Evolutionary conservation across 2,888 invertebrate genomes (phyloP), one percentile per base, ranked within the genome.

Genomic region (Mesorhabditis belari): DNA sequence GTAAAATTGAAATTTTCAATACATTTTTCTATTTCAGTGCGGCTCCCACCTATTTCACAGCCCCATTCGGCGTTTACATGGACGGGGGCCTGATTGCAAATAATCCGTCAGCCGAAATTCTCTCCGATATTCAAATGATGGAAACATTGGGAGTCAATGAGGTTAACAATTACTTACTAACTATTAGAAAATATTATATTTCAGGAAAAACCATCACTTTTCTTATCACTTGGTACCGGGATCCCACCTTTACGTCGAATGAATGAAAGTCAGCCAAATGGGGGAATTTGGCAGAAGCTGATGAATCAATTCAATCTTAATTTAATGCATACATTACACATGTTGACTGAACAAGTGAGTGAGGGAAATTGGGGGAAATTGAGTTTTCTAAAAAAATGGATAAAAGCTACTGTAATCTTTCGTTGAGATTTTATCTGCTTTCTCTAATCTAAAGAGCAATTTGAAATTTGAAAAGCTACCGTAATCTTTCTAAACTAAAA

Each of bases 61-160:
- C 80, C 75, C 55, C 82, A 61, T 68, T 77, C 35, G 73, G 82
- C 74, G 57, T 67, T 69, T 62, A 78, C 66, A 83, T 96, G 56
- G 96, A 96, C 80, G 96, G 96, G 3, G 78, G 78, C 17, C 59
- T 76, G 12, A 69, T 79, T 25, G 69, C 74, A 12, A 77, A 77
- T 55, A 77, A 77, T 54, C 74, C 75, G 23, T 58, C 66, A 4
- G 57, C 64, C 6, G 74, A 74, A 35, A 89, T 91, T 0, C 83
- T 98, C 72, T 91, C 95, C 0, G 96, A 96, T 83, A 88, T 95
- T 49, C 88, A 90, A 55, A 92, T 93, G 80, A 88, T 91, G 77
- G 89, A 90, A 78, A 85, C 89, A 24, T 60, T 6, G 19, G 44
- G 44, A 35, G 12, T n/a, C 12, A 35, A 35, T 35, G n/a, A 35